Conservation (phyloP, 2,888 invertebrate genomes). For the Osmoderma eremita region DNA sequence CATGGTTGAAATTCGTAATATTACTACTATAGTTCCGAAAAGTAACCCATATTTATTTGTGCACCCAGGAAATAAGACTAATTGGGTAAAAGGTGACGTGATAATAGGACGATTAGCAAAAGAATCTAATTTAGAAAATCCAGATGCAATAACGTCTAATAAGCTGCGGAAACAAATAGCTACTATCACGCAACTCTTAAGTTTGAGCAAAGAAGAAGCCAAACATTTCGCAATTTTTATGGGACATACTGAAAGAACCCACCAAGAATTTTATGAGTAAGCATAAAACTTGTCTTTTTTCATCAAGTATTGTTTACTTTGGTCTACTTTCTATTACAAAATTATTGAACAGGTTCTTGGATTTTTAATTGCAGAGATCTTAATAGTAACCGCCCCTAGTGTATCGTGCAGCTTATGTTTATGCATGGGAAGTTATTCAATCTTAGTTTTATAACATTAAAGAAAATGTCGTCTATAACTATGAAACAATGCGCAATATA, state of each 20-base stretch:
- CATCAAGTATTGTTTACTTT: neutral
- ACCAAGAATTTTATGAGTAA: constrained; percentile 47
- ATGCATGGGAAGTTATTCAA: neutral
- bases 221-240: constrained; percentile 45
- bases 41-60: constrained; percentile 43
- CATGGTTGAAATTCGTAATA: neutral
- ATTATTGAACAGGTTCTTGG: neutral
- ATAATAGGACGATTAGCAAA: constrained; percentile 45
- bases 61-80: constrained; percentile 46
- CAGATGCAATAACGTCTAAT: constrained; percentile 48
- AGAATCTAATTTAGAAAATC: constrained; percentile 46
- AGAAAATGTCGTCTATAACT: neutral
- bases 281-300: no score
- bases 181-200: constrained; percentile 50
- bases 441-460: neutral
- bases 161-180: constrained; percentile 52
- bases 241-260: constrained; percentile 49
- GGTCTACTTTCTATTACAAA: neutral
- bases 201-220: constrained; percentile 43
- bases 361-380: no score
- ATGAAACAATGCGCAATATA: neutral
- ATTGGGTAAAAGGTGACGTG: constrained; percentile 52
- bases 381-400: no score
- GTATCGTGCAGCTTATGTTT: no score
- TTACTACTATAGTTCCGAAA: neutral